Evolutionary conservation across 2,888 invertebrate species (phyloP).

Genomic region (Teleogryllus oceanicus): DNA sequence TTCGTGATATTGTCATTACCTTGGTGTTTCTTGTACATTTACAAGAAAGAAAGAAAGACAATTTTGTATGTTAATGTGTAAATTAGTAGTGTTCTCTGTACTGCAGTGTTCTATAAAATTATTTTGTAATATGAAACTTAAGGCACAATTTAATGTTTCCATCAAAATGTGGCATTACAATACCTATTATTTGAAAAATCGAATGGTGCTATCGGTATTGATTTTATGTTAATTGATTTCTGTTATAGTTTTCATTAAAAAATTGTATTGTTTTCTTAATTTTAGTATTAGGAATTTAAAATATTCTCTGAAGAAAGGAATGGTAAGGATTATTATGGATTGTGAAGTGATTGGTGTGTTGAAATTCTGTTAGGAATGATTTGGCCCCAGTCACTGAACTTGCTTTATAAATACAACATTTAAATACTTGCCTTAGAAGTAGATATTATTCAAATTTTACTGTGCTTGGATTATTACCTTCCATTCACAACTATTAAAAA

Average conservation of each 20-base stretch:
- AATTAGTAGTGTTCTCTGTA: background rate
- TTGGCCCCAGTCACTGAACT: no score
- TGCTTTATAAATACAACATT: no score
- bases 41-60: background rate
- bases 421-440: no score
- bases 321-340: no score
- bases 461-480: no score
- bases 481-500: no score
- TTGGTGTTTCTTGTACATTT: no score
- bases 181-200: constrained; percentile 3
- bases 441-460: no score
- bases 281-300: background rate
- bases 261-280: constrained; percentile 1
- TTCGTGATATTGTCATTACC: no score
- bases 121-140: background rate
- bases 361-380: no score
- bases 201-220: background rate
- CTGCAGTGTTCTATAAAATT: constrained; percentile 18
- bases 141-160: background rate
- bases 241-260: background rate
- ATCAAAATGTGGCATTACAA: background rate
- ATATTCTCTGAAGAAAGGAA: no score
- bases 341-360: no score
- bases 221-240: background rate
- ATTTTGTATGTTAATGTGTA: background rate